Conservation (phyloP, 2,797 vertebrate species). For the Diceros bicornis region DNA sequence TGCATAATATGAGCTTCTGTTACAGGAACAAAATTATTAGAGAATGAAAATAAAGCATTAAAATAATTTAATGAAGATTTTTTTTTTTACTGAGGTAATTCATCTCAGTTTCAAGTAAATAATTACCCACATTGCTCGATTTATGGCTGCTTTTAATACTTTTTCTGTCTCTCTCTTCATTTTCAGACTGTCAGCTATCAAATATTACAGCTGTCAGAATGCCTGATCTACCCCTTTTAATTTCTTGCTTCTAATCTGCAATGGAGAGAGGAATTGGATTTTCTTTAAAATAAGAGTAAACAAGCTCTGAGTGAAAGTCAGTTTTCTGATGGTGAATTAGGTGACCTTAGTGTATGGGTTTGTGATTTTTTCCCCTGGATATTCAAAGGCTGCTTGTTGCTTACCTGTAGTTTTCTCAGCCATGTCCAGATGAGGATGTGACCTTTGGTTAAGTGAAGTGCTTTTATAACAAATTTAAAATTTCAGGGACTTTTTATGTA, state of each 20-base stretch:
- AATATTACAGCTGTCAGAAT: neutral
- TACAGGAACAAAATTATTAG: slow-evolving; percentile 39
- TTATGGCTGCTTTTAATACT: slow-evolving; percentile 30
- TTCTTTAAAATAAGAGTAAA: slow-evolving; percentile 36
- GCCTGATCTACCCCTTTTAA: neutral
- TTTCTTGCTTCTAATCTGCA: slow-evolving; percentile 61
- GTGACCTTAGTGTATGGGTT: neutral
- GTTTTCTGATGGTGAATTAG: neutral
- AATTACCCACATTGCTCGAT: neutral
- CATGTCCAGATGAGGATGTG: neutral
- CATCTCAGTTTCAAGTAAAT: slow-evolving; percentile 59
- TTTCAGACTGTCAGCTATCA: slow-evolving; percentile 30
- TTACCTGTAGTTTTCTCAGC: slow-evolving; percentile 32
- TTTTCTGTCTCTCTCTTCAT: slow-evolving; percentile 13
- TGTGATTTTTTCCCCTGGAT: neutral
- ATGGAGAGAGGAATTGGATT: neutral
- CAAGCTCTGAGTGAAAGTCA: neutral
- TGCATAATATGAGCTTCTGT: neutral
- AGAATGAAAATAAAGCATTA: slow-evolving; percentile 27
- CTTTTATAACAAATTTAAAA: slow-evolving; percentile 63
- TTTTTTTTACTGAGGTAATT: slow-evolving; percentile 48
- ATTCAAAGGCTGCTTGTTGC: slow-evolving; percentile 22
- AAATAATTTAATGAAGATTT: slow-evolving; percentile 58
- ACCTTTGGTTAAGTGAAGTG: slow-evolving; percentile 25
- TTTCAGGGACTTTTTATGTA: slow-evolving; percentile 47